A percentile compares a stretch with the other conserved stretches of the same genome.
These are phyloP conservation scores for Diphyllodes magnificus DNA, from an alignment of 2,113 vertebrate genomes.

Conservation along the genomic window DNA sequence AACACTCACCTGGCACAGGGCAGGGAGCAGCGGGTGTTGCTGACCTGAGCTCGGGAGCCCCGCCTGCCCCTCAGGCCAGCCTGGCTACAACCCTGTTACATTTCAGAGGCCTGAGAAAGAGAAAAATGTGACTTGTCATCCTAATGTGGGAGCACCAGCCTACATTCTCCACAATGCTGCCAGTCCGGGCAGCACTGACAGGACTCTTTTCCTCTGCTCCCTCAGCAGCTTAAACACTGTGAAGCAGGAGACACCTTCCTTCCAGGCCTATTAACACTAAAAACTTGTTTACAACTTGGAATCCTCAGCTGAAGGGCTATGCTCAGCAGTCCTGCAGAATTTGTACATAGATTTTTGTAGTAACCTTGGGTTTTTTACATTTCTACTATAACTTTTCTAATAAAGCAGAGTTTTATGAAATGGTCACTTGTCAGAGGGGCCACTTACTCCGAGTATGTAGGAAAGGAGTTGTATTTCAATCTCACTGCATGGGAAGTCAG, in stretches of 20 bases:
- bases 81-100: not conserved
- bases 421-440: not conserved
- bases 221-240: not conserved
- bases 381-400: constrained; percentile 52
- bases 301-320: not conserved
- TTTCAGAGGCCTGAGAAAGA: not conserved
- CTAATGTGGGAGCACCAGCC: not conserved
- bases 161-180: accelerated
- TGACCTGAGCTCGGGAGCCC: accelerated
- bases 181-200: not conserved
- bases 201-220: not conserved
- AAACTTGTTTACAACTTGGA: not conserved
- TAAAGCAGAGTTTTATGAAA: constrained; percentile 38
- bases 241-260: not conserved
- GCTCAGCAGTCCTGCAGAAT: not conserved
- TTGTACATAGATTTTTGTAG: constrained; percentile 33
- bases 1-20: accelerated
- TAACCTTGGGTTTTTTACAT: not conserved
- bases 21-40: not conserved
- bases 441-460: accelerated
- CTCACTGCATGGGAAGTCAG: not conserved
- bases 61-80: not conserved
- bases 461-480: not conserved
- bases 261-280: not conserved
- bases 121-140: not conserved